Evolutionary conservation across 2,113 vertebrate genomes (phyloP).

Genomic region (Chaetodon auriga): DNA sequence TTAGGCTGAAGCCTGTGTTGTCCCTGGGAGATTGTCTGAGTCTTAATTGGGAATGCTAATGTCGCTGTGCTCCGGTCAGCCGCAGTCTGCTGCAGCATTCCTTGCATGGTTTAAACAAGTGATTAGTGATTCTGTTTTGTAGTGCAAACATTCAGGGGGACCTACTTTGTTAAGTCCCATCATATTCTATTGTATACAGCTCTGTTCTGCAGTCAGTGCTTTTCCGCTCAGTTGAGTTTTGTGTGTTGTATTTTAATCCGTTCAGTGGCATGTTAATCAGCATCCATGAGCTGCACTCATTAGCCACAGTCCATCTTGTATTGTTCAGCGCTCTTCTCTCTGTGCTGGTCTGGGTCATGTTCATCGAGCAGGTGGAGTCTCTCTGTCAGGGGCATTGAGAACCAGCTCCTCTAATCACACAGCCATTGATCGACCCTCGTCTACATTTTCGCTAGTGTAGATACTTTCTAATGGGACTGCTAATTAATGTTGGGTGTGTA

Average conservation of each 20-base stretch:
- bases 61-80: slow-evolving; percentile 42
- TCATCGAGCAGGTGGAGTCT: slow-evolving; percentile 45
- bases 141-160: not conserved
- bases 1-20: slow-evolving; percentile 49
- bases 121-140: no score
- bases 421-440: slow-evolving; percentile 52
- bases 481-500: slow-evolving; percentile 70
- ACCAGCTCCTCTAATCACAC: slow-evolving; percentile 56
- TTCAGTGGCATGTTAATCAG: slow-evolving; percentile 6
- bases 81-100: slow-evolving; percentile 38
- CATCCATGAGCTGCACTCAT: slow-evolving; percentile 16
- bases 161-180: not conserved
- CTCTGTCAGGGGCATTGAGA: slow-evolving; percentile 39
- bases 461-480: slow-evolving; percentile 63
- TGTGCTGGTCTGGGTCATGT: slow-evolving; percentile 14
- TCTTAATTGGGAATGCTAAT: slow-evolving; percentile 75
- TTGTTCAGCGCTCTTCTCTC: slow-evolving; percentile 21
- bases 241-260: not conserved
- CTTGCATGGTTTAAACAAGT: not conserved
- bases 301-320: slow-evolving; percentile 21
- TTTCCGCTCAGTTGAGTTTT: not conserved
- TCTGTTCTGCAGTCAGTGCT: not conserved
- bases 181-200: not conserved
- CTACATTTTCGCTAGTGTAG: slow-evolving; percentile 45
- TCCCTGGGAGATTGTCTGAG: slow-evolving; percentile 59